Evolutionary conservation across 1,140 invertebrate genomes (phyloP), one percentile per base, ranked within the genome.

Genomic region (Littorina saxatilis): DNA sequence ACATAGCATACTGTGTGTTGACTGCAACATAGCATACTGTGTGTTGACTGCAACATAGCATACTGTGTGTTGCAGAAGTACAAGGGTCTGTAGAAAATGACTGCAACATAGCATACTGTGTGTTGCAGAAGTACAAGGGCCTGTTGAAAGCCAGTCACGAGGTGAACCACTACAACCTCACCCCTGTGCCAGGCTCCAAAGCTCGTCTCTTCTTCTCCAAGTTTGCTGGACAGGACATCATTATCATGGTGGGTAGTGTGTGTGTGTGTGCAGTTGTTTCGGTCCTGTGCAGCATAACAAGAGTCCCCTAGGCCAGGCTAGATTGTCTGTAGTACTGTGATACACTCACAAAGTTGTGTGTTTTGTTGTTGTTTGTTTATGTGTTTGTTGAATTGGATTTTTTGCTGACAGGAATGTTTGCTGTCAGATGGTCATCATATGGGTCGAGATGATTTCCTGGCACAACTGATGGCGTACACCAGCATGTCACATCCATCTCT

Each of bases 101-200:
- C n/a, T n/a, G n/a, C n/a, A n/a, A n/a, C n/a, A n/a, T n/a, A n/a
- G n/a, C n/a, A n/a, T 35, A 9, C 9, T 72, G 39, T 72, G 32
- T 35, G 9, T 83, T 79, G 1, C 55, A 88, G 87, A 78, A 66
- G 15, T 88, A 88, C 82, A 84, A 82, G 63, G 88, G 88, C 0
- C 75, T 89, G 50, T 82, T 89, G 27, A 87, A 86, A 40, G 27
- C 70, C 20, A 85, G 83, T 7, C 76, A 86, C 81, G 85, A 84
- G 13, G 61, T 85, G 7, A 85, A 88, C 35, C 84, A 89, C 61
- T 89, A 79, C 55, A 82, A 82, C n/a, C 23, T 89, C 66, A 82
- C 82, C 32, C 81, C 58, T 55, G 58, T 79, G 2, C 73, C 78
- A 27, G 74, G 77, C 2, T 61, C 61, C 27, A 82, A 61, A 23